Evolutionary conservation across 2,888 invertebrate species (phyloP).

Genomic region (Sthenelais limicola): DNA sequence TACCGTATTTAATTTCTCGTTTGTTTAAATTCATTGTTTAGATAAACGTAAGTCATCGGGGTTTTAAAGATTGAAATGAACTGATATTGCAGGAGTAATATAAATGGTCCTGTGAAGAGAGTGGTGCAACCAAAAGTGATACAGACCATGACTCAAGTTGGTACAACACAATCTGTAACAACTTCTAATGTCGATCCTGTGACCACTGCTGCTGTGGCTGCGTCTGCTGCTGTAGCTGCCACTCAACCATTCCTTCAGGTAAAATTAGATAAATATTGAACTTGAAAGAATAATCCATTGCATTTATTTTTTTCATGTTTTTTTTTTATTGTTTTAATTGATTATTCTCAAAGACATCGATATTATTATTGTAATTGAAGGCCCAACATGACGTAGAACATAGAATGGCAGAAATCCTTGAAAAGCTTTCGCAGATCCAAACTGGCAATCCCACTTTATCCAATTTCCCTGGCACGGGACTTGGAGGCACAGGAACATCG

Average conservation of each 20-base stretch:
- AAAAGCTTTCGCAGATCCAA: conserved; percentile 55
- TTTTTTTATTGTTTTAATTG: neutral
- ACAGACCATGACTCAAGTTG: neutral
- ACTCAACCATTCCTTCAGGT: conserved; percentile 68
- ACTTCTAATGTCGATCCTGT: conserved; percentile 54
- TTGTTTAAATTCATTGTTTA: neutral
- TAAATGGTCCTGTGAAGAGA: conserved; percentile 59
- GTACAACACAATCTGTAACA: neutral
- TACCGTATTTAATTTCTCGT: neutral
- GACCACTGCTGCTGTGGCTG: conserved; percentile 64
- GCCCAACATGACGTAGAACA: conserved; percentile 65
- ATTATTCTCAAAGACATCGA: neutral
- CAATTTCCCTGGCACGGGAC: conserved; percentile 38
- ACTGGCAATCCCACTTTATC: conserved; percentile 44
- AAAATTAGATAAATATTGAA: conserved; percentile 5
- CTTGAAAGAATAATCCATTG: conserved; percentile 8
- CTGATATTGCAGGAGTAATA: no score
- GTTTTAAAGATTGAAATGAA: no score
- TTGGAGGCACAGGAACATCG: conserved; percentile 43
- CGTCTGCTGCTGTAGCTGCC: conserved; percentile 68
- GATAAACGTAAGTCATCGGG: no score
- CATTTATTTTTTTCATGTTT: neutral
- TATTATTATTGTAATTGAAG: conserved; percentile 49
- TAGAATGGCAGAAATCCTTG: conserved; percentile 60
- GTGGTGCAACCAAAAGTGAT: conserved; percentile 62